A percentile compares a stretch with the other conserved stretches of the same genome.
Evolutionary conservation across 2,797 vertebrate species (phyloP).

Genomic region (Lophotriccus pileatus): DNA sequence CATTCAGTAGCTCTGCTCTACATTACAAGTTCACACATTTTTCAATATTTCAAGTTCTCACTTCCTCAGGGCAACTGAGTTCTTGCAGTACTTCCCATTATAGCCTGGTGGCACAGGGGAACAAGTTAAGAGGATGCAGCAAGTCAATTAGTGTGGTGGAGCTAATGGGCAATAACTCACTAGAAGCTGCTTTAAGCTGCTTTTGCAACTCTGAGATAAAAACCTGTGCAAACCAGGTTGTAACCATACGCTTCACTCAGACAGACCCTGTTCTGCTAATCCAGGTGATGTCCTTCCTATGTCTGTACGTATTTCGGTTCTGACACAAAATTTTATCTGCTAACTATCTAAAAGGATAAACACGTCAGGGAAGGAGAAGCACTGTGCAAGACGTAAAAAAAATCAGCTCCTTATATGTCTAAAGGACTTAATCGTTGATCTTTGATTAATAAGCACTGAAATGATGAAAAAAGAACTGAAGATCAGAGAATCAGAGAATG

Average conservation of each 20-base stretch:
- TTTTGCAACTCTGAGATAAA: not conserved
- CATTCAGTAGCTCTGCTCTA: not conserved
- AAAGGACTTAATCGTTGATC: not conserved
- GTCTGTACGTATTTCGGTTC: not conserved
- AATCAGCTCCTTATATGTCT: not conserved
- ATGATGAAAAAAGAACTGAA: not conserved
- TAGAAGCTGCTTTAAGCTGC: not conserved
- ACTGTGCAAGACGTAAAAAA: not conserved
- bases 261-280: not conserved
- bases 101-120: not conserved
- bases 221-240: not conserved
- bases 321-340: not conserved
- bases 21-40: not conserved
- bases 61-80: not conserved
- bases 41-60: not conserved
- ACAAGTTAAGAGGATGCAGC: not conserved
- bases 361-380: not conserved
- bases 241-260: not conserved
- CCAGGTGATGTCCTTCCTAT: not conserved
- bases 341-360: not conserved
- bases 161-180: not conserved
- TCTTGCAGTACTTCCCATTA: not conserved
- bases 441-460: not conserved
- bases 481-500: not conserved
- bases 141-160: not conserved